phyloP scores from a whole-genome alignment of 1,140 invertebrate species.

The Drosophila willistoni region DNA sequence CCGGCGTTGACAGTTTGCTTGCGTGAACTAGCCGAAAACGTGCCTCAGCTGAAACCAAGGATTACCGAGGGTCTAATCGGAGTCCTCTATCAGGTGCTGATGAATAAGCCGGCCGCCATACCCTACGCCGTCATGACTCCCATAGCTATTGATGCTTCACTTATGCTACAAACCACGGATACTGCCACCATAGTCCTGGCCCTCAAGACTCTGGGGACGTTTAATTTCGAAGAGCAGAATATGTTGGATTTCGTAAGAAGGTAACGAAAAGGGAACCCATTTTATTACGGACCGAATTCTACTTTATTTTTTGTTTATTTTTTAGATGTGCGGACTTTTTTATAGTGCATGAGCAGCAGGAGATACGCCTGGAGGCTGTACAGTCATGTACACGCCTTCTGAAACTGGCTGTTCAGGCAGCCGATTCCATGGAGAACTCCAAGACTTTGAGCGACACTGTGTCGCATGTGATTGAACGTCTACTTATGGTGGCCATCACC shows the following conservation, averaged over 20 bases:
- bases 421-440: conserved; percentile 85
- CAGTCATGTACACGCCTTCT: conserved; percentile 95
- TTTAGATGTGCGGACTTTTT: conserved; percentile 93
- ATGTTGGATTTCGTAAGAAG: conserved; percentile 95
- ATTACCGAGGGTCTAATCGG: conserved; percentile 96
- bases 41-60: conserved; percentile 93
- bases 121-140: conserved; percentile 56
- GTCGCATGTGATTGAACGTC: conserved; percentile 94
- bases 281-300: neutral
- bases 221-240: conserved; percentile 98
- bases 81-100: conserved; percentile 93
- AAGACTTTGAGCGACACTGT: conserved; percentile 93
- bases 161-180: conserved; percentile 85
- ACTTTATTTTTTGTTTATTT: neutral
- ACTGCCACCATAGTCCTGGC: conserved; percentile 94
- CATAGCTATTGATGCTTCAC: conserved; percentile 60
- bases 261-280: conserved; percentile 13
- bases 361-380: conserved; percentile 97
- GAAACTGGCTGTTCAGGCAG: conserved; percentile 89
- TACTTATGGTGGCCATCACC: conserved; percentile 97
- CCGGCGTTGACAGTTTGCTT: conserved; percentile 95
- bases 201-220: conserved; percentile 95
- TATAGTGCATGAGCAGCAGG: conserved; percentile 94
- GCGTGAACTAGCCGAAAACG: conserved; percentile 93
- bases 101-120: conserved; percentile 93